A percentile compares a stretch with the other conserved stretches of the same genome.
Evolutionary conservation across 2,113 vertebrate genomes (phyloP).

Genomic region (Sinocyclocheilus anshuiensis): DNA sequence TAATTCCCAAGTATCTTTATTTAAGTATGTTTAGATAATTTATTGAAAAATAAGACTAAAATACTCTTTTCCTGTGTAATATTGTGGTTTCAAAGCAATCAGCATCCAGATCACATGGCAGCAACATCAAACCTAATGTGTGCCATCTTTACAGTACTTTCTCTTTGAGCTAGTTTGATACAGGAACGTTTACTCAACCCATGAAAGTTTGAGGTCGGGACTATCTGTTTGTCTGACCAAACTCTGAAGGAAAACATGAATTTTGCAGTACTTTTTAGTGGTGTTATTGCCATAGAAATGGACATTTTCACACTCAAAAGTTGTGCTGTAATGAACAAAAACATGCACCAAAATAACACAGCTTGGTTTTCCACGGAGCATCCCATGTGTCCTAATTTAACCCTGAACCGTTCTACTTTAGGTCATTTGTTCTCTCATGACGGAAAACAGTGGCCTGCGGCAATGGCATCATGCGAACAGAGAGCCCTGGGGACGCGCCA

Average conservation of each 20-base stretch:
- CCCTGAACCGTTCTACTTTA: slow-evolving; percentile 17
- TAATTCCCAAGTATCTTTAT: neutral
- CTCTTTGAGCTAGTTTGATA: neutral
- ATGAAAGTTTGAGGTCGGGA: neutral
- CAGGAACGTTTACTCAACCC: neutral
- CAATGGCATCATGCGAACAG: slow-evolving; percentile 10
- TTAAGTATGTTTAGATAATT: neutral
- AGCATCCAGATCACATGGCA: neutral
- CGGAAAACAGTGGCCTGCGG: slow-evolving; percentile 5
- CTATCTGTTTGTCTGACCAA: neutral
- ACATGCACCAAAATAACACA: slow-evolving; percentile 11
- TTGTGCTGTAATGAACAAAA: neutral
- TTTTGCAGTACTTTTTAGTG: neutral
- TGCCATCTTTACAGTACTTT: neutral
- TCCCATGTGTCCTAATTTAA: slow-evolving; percentile 29
- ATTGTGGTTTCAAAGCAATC: neutral
- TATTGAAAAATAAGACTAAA: no score
- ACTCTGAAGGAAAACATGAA: neutral
- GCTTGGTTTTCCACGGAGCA: neutral
- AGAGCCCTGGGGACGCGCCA: neutral
- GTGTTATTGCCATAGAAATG: neutral
- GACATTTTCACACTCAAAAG: neutral
- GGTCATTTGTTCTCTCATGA: slow-evolving; percentile 25
- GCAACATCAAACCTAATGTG: neutral
- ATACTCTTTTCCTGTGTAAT: neutral